Evolutionary conservation across 2,113 vertebrate species (phyloP).

Genomic region (Prolemur simus): DNA sequence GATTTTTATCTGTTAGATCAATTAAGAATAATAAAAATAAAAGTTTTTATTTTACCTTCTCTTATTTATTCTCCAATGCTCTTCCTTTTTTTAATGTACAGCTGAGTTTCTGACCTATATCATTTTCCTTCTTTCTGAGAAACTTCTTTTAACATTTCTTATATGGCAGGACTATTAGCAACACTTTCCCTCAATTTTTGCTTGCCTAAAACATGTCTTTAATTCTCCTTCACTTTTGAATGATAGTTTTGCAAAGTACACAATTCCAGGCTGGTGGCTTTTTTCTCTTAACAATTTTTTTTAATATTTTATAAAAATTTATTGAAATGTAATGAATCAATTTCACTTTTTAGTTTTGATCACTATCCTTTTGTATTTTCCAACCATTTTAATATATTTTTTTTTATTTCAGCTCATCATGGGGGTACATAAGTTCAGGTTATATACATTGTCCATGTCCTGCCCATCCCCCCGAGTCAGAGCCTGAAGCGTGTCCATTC

Average conservation of each 20-base stretch:
- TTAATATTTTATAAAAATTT: too few relatives aligned
- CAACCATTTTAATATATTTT: too few relatives aligned
- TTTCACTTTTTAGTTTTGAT: too few relatives aligned
- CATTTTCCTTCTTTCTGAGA: not conserved
- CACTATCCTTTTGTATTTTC: too few relatives aligned
- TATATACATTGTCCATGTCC: too few relatives aligned
- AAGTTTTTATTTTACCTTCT: not conserved
- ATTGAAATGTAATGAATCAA: too few relatives aligned
- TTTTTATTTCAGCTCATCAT: too few relatives aligned
- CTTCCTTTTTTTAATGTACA: not conserved
- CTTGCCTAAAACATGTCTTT: not conserved
- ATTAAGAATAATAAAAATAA: not conserved
- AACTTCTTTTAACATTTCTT: not conserved
- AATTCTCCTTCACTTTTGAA: not conserved
- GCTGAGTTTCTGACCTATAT: not conserved
- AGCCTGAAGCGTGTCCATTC: too few relatives aligned
- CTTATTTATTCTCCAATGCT: not conserved
- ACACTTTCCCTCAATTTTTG: not conserved
- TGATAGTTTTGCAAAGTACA: not conserved
- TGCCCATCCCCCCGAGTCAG: too few relatives aligned
- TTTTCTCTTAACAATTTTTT: not conserved
- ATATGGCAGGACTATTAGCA: not conserved
- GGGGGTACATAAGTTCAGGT: too few relatives aligned
- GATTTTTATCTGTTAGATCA: not conserved
- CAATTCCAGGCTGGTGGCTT: not conserved